Evolutionary conservation across 2,888 invertebrate species (phyloP).

Genomic region (Chymomyza fuscimana): DNA sequence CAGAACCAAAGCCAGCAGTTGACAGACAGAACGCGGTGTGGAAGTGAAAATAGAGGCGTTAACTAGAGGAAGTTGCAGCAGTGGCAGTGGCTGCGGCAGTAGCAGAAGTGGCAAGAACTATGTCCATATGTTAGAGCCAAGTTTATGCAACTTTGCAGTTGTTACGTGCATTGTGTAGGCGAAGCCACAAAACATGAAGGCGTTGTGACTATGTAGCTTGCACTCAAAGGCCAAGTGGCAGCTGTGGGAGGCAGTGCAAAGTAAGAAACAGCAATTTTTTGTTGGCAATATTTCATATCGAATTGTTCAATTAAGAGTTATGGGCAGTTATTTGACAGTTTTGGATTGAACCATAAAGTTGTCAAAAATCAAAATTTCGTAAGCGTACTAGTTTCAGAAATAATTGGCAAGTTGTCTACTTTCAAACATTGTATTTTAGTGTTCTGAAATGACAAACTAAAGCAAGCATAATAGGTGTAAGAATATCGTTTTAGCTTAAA

Average conservation of each 20-base stretch:
- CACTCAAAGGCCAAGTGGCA: background rate
- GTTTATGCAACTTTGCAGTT: conserved; percentile 56
- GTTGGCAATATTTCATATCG: too few species aligned
- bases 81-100: background rate
- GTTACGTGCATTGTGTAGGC: conserved; percentile 3
- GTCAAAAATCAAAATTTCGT: too few species aligned
- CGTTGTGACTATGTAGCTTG: background rate
- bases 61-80: conserved; percentile 24
- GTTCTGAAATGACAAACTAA: too few species aligned
- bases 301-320: too few species aligned
- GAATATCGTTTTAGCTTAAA: too few species aligned
- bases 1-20: conserved; percentile 18
- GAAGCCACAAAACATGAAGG: background rate
- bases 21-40: conserved; percentile 28
- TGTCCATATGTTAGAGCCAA: conserved; percentile 59
- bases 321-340: too few species aligned
- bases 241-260: background rate
- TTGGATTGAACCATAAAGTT: too few species aligned
- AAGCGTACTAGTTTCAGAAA: too few species aligned
- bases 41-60: conserved; percentile 28
- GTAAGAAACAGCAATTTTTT: background rate
- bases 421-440: too few species aligned
- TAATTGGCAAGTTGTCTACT: too few species aligned
- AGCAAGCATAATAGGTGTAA: too few species aligned
- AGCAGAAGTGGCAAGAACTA: conserved; percentile 24